Evolutionary conservation across 2,797 vertebrate species (phyloP).

Genomic region (Notamacropus eugenii): DNA sequence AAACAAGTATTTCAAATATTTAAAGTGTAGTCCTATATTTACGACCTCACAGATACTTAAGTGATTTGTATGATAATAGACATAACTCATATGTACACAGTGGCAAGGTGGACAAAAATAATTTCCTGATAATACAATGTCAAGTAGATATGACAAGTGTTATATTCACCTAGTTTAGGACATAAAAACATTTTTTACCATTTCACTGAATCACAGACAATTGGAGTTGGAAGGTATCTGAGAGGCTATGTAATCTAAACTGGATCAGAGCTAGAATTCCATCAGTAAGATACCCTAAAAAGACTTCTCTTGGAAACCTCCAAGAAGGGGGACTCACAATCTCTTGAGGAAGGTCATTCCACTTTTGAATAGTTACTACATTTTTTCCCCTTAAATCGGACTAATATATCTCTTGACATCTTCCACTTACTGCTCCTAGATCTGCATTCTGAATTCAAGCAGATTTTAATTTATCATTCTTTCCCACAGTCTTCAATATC

Average conservation of each 20-base stretch:
- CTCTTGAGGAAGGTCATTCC: not conserved
- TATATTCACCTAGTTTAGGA: not conserved
- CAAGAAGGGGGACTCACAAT: not conserved
- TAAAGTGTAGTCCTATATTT: not conserved
- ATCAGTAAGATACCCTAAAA: not conserved
- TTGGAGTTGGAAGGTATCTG: not conserved
- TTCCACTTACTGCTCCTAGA: not conserved
- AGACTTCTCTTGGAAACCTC: not conserved
- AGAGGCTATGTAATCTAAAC: not conserved
- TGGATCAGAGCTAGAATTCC: not conserved
- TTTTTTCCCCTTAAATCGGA: not conserved
- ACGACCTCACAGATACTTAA: not conserved
- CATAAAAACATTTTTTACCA: not conserved
- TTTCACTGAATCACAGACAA: not conserved
- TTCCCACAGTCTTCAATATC: not conserved
- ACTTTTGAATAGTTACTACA: not conserved
- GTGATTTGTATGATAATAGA: not conserved
- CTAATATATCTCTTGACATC: not conserved
- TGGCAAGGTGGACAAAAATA: not conserved
- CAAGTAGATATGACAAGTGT: not conserved
- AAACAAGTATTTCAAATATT: not conserved
- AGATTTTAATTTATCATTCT: not conserved
- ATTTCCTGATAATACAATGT: not conserved
- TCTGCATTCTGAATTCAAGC: not conserved
- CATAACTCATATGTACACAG: not conserved